A percentile compares a stretch with the other conserved stretches of the same genome.
These are phyloP conservation scores for Drosophila melanosoma DNA, from an alignment of 2,888 invertebrate species.

Conservation along the genomic window DNA sequence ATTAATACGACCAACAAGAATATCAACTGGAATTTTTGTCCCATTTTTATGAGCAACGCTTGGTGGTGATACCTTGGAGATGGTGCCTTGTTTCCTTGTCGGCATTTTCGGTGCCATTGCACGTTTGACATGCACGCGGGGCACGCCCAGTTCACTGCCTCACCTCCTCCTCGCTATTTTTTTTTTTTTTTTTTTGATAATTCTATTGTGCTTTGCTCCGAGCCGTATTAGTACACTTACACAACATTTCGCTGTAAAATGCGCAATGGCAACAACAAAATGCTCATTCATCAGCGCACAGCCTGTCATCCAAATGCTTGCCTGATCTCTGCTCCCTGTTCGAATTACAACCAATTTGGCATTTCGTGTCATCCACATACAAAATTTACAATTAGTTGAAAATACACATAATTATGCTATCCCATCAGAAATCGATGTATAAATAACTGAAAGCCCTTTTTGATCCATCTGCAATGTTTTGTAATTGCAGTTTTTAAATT, in stretches of 20 bases:
- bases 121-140: slow-evolving; percentile 66
- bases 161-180: neutral
- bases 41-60: slow-evolving; percentile 58
- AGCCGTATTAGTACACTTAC: slow-evolving; percentile 16
- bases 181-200: slow-evolving; percentile 30
- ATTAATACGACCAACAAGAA: slow-evolving; percentile 57
- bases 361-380: slow-evolving; percentile 40
- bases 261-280: slow-evolving; percentile 24
- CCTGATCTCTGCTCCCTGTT: neutral
- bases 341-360: slow-evolving; percentile 25
- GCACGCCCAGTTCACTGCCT: slow-evolving; percentile 42
- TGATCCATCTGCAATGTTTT: neutral
- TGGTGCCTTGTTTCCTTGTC: slow-evolving; percentile 45
- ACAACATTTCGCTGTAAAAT: slow-evolving; percentile 42
- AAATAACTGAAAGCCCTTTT: neutral
- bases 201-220: slow-evolving; percentile 34
- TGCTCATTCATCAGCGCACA: neutral
- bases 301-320: slow-evolving; percentile 4
- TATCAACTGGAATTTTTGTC: slow-evolving; percentile 61
- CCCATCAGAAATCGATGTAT: neutral
- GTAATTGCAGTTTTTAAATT: neutral
- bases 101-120: slow-evolving; percentile 63
- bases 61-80: slow-evolving; percentile 62
- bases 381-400: slow-evolving; percentile 40
- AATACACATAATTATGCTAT: slow-evolving; percentile 1